Conservation (phyloP, 2,888 invertebrate genomes). For the Hanleya hanleyi region DNA sequence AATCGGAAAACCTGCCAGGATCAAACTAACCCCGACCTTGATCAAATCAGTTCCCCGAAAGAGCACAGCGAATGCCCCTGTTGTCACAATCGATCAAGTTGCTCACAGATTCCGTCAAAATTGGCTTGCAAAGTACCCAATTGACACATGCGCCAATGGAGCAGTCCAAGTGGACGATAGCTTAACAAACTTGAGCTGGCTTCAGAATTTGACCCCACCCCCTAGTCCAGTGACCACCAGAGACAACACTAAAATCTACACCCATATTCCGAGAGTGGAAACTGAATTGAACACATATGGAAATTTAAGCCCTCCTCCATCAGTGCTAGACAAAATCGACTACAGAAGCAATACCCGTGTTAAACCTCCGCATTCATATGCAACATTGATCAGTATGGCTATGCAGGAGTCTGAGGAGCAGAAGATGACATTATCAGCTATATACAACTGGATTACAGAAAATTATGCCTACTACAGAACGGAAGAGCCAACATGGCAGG, state of each 20-base stretch:
- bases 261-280: conserved; percentile 69
- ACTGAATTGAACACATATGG: conserved; percentile 60
- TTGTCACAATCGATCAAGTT: conserved; percentile 56
- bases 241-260: no score
- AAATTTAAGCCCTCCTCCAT: conserved; percentile 49
- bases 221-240: no score
- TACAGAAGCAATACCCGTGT: conserved; percentile 86
- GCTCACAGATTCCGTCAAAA: conserved; percentile 69
- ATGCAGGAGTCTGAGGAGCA: conserved; percentile 89
- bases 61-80: conserved; percentile 40
- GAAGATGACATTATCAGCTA: conserved; percentile 91
- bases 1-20: no score
- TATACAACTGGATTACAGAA: conserved; percentile 93
- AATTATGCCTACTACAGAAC: conserved; percentile 92
- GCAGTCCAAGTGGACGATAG: conserved; percentile 78
- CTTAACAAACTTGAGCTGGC: conserved; percentile 89
- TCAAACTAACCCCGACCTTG: no score
- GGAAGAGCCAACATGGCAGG: conserved; percentile 96
- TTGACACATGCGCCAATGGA: conserved; percentile 60
- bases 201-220: conserved; percentile 87
- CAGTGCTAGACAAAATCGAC: conserved; percentile 77
- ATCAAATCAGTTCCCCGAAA: no score
- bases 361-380: conserved; percentile 93
- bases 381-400: conserved; percentile 92
- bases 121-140: conserved; percentile 70